Evolutionary conservation across 2,797 vertebrate species (phyloP).

Genomic region (Tympanoctomys barrerae): DNA sequence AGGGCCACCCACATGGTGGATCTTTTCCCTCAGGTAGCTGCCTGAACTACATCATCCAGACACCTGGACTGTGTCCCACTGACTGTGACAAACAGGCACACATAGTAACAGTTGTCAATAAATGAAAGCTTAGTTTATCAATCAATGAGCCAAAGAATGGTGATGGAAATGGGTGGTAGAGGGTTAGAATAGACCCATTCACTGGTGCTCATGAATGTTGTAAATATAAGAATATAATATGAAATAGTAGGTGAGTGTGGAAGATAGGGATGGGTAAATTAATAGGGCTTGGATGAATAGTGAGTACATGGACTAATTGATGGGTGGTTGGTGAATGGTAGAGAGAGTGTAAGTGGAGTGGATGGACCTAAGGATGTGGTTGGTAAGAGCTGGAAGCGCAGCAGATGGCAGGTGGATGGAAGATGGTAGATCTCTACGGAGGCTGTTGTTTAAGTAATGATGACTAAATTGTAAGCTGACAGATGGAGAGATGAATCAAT

Average conservation of each 20-base stretch:
- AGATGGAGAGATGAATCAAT: background rate
- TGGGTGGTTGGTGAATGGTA: background rate
- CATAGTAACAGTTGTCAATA: background rate
- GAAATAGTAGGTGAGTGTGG: background rate
- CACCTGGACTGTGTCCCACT: background rate
- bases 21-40: background rate
- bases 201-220: too few relatives aligned
- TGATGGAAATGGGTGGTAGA: background rate
- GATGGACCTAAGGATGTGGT: background rate
- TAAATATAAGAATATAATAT: background rate
- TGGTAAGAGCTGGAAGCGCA: background rate
- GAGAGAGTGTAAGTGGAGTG: fast-evolving
- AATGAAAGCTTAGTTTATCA: background rate
- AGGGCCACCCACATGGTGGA: background rate
- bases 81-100: background rate
- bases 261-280: background rate
- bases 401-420: background rate
- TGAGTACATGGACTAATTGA: background rate
- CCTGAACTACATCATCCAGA: background rate
- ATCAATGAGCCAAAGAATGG: background rate
- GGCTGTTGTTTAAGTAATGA: background rate
- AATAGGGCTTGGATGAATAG: too few relatives aligned
- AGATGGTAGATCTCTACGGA: fast-evolving
- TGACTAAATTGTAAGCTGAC: background rate
- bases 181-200: background rate